These are phyloP conservation scores for Mustela erminea DNA, from an alignment of 2,797 vertebrate genomes.

Conservation along the genomic window DNA sequence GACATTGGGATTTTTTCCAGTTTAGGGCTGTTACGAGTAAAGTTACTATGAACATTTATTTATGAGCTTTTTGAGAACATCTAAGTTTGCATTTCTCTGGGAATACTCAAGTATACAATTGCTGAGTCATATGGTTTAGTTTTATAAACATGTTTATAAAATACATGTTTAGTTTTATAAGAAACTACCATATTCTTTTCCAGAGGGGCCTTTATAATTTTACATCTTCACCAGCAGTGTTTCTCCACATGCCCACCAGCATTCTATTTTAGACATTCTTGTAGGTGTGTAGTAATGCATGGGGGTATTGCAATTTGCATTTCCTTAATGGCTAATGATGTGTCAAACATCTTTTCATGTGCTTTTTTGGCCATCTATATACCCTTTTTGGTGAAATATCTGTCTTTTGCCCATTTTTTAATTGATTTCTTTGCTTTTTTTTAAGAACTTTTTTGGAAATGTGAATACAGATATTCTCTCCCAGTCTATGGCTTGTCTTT, in stretches of 20 bases:
- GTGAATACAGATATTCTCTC: slow-evolving; percentile 1
- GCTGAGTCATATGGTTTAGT: not conserved
- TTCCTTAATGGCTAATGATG: slow-evolving; percentile 24
- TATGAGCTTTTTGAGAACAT: not conserved
- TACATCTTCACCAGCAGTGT: not conserved
- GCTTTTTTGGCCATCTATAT: not conserved
- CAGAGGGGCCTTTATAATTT: not conserved
- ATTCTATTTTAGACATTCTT: slow-evolving; percentile 27
- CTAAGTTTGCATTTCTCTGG: not conserved
- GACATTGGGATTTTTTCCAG: not conserved
- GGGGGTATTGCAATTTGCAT: slow-evolving; percentile 28
- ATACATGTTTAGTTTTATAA: not conserved
- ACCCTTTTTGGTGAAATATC: not conserved
- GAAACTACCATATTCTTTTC: slow-evolving; percentile 10
- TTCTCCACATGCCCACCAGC: not conserved
- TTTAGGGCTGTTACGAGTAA: not conserved
- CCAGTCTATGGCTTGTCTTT: not conserved
- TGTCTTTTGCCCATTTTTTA: slow-evolving; percentile 26
- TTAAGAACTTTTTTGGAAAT: not conserved
- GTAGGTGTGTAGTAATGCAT: not conserved
- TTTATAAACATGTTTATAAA: no score
- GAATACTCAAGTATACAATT: not conserved
- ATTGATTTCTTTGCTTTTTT: not conserved
- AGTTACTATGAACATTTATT: not conserved
- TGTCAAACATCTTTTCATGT: not conserved